Percentiles rank a stretch among this genome's conserved stretches.
Evolutionary conservation across 2,797 vertebrate species (phyloP).

Genomic region (Melanotaenia boesemani): DNA sequence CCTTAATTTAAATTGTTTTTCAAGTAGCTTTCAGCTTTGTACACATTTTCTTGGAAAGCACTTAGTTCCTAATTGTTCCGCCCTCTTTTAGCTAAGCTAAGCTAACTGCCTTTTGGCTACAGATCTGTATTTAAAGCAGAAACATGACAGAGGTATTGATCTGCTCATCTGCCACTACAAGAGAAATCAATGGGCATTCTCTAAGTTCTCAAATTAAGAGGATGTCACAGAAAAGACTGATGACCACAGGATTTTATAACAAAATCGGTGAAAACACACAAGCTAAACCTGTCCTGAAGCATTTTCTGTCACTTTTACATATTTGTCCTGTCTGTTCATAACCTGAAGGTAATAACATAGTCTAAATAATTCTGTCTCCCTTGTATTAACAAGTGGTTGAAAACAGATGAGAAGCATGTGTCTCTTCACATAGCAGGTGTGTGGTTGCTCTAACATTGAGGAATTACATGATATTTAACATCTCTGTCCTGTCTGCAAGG

Average conservation of each 20-base stretch:
- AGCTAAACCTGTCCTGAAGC: conserved; percentile 18
- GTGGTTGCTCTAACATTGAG: conserved; percentile 41
- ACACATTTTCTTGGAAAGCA: not conserved
- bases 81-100: not conserved
- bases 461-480: conserved; percentile 48
- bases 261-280: conserved; percentile 13
- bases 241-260: not conserved
- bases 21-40: too few species aligned
- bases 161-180: not conserved
- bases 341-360: conserved; percentile 1
- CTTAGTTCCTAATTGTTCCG: not conserved
- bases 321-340: conserved; percentile 21
- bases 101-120: not conserved
- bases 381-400: not conserved
- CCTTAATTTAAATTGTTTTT: too few species aligned
- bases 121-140: not conserved
- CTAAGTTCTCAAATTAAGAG: conserved; percentile 1
- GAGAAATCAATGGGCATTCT: not conserved
- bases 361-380: not conserved
- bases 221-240: conserved; percentile 8
- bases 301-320: conserved; percentile 26
- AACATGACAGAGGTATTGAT: not conserved
- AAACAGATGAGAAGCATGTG: not conserved
- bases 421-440: conserved; percentile 50
- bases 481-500: conserved; percentile 49